phyloP scores from a whole-genome alignment of 2,888 invertebrate genomes.

The Papilio demoleus region DNA sequence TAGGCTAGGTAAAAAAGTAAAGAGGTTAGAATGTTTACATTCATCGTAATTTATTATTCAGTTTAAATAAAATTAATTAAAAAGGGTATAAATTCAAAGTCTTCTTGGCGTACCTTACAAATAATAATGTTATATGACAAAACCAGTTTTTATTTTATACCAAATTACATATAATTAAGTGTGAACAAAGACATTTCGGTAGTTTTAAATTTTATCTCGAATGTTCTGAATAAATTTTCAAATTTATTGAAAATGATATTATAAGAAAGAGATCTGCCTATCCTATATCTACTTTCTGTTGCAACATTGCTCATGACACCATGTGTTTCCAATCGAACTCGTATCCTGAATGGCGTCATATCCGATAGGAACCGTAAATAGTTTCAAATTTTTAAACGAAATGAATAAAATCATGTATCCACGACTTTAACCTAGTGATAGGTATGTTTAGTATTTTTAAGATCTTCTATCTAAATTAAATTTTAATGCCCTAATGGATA shows the following conservation, averaged over 20 bases:
- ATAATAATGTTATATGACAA: background rate
- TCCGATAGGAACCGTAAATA: constrained; percentile 11
- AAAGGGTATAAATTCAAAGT: background rate
- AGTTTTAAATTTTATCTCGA: background rate
- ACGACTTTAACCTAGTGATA: background rate
- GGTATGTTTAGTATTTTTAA: background rate
- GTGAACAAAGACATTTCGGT: background rate
- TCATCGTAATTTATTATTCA: background rate
- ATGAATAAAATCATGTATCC: background rate
- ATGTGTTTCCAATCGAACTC: background rate
- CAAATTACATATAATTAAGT: background rate
- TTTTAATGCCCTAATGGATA: too few species aligned
- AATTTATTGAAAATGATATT: background rate
- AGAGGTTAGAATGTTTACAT: constrained; percentile 17
- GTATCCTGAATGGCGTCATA: constrained; percentile 4
- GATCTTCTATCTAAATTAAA: background rate
- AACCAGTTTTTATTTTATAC: background rate
- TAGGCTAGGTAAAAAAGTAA: too few species aligned
- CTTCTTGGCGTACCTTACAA: background rate
- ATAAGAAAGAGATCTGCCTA: background rate
- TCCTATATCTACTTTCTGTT: background rate
- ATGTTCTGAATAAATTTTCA: too few species aligned
- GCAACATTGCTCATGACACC: background rate
- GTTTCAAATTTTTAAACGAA: background rate
- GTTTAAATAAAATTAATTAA: background rate